Conservation (phyloP, 2,888 invertebrate genomes). For the Zeuzera pyrina region DNA sequence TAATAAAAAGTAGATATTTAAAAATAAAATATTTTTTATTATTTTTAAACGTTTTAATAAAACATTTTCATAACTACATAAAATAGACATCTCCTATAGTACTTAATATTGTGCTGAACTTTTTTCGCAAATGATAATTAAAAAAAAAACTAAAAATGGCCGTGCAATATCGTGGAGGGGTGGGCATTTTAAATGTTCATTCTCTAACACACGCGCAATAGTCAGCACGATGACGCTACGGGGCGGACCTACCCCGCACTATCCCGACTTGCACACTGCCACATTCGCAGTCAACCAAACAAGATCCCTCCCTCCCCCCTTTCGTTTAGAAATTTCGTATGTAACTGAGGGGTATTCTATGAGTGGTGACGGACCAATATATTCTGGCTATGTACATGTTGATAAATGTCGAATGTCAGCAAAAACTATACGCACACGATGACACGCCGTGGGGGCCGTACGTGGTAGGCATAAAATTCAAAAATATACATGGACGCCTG, state of each 20-base stretch:
- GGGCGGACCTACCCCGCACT: constrained; percentile 50
- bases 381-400: constrained; percentile 27
- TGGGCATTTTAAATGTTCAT: constrained; percentile 68
- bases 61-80: too few relatives aligned
- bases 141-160: constrained; percentile 54
- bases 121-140: too few relatives aligned
- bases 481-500: constrained; percentile 53
- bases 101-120: too few relatives aligned
- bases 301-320: constrained; percentile 2
- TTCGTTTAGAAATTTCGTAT: constrained; percentile 3
- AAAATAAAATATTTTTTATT: too few relatives aligned
- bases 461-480: constrained; percentile 66
- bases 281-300: constrained; percentile 19
- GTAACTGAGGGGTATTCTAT: constrained; percentile 15
- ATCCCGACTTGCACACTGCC: constrained; percentile 52
- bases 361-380: constrained; percentile 29
- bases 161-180: constrained; percentile 60
- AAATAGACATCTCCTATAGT: too few relatives aligned
- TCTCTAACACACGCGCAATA: constrained; percentile 66
- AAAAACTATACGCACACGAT: constrained; percentile 45
- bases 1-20: too few relatives aligned
- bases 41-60: neutral
- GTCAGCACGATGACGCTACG: constrained; percentile 61
- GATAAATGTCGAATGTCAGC: constrained; percentile 18
- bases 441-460: constrained; percentile 22